Evolutionary conservation across 2,797 vertebrate genomes (phyloP).

Genomic region (Cyclopterus lumpus): DNA sequence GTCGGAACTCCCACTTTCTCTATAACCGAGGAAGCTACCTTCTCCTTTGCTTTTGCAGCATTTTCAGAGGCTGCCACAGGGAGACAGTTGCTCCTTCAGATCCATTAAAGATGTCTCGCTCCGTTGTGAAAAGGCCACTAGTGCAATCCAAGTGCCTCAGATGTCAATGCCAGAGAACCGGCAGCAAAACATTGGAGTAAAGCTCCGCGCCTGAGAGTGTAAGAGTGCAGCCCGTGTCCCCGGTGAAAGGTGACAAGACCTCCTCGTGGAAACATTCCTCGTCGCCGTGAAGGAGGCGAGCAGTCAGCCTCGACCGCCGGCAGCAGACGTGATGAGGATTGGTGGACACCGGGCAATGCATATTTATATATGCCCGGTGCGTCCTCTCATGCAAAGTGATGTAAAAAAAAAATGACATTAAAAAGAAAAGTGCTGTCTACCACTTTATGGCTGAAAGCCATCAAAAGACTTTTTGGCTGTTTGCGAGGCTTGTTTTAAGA

Average conservation of each 20-base stretch:
- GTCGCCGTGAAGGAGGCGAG: not conserved
- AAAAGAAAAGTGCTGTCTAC: not conserved
- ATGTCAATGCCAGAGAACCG: constrained; percentile 1
- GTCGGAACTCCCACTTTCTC: constrained; percentile 8
- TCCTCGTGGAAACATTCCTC: not conserved
- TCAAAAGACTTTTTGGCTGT: constrained; percentile 16
- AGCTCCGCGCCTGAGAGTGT: not conserved
- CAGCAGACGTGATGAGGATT: constrained; percentile 1
- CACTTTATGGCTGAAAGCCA: constrained; percentile 9
- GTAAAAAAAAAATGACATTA: not conserved
- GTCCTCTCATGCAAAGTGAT: constrained; percentile 11
- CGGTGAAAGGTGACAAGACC: constrained; percentile 17
- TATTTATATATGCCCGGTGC: not conserved
- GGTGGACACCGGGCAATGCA: constrained; percentile 13
- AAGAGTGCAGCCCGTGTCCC: constrained; percentile 11
- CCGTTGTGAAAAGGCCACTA: not conserved
- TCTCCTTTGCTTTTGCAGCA: not conserved
- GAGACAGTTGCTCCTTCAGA: not conserved
- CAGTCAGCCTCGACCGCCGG: not conserved
- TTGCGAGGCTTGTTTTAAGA: constrained; percentile 25
- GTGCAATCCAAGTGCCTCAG: not conserved
- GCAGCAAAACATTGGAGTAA: not conserved
- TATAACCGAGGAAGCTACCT: not conserved
- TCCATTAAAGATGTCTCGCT: not conserved
- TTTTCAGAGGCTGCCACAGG: constrained; percentile 2